phyloP scores from a whole-genome alignment of 2,888 invertebrate species.

The Scaptomyza reducta region DNA sequence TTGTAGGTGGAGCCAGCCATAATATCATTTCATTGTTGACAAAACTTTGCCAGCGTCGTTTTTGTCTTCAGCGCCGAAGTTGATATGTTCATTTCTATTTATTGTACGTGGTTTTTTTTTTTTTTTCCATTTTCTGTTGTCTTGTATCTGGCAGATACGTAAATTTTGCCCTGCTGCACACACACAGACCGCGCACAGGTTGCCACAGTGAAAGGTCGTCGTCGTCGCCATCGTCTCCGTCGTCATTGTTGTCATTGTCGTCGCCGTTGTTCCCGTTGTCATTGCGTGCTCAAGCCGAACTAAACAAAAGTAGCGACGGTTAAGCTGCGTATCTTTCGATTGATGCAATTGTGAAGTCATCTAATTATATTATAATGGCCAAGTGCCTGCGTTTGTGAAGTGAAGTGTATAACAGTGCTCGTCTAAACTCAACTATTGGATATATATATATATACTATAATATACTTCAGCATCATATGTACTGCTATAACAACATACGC shows the following conservation, averaged over 20 bases:
- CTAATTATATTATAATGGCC: slow-evolving; percentile 40
- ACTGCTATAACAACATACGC: not conserved
- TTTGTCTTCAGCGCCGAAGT: slow-evolving; percentile 54
- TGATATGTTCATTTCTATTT: slow-evolving; percentile 33
- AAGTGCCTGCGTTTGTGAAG: slow-evolving; percentile 45
- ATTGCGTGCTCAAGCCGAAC: slow-evolving; percentile 14
- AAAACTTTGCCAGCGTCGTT: slow-evolving; percentile 66
- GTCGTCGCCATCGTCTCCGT: slow-evolving; percentile 28
- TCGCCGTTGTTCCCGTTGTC: slow-evolving; percentile 25
- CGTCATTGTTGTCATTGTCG: slow-evolving; percentile 30
- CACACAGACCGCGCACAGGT: slow-evolving; percentile 65
- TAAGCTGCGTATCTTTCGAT: slow-evolving; percentile 12
- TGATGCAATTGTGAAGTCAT: slow-evolving; percentile 25
- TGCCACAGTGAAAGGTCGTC: slow-evolving; percentile 75
- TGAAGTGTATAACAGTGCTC: slow-evolving; percentile 12
- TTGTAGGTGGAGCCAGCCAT: slow-evolving; percentile 80
- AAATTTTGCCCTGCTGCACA: slow-evolving; percentile 57
- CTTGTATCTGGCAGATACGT: slow-evolving; percentile 76
- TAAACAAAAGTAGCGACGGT: slow-evolving; percentile 55
- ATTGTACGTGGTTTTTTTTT: slow-evolving; percentile 17
- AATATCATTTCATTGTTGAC: slow-evolving; percentile 74
- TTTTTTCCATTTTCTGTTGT: slow-evolving; percentile 34
- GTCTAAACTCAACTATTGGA: slow-evolving; percentile 26
- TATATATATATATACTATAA: slow-evolving; percentile 4
- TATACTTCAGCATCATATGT: not conserved